Conservation (phyloP, 2,888 invertebrate species). For the Spatulosminthurus flaviceps region DNA sequence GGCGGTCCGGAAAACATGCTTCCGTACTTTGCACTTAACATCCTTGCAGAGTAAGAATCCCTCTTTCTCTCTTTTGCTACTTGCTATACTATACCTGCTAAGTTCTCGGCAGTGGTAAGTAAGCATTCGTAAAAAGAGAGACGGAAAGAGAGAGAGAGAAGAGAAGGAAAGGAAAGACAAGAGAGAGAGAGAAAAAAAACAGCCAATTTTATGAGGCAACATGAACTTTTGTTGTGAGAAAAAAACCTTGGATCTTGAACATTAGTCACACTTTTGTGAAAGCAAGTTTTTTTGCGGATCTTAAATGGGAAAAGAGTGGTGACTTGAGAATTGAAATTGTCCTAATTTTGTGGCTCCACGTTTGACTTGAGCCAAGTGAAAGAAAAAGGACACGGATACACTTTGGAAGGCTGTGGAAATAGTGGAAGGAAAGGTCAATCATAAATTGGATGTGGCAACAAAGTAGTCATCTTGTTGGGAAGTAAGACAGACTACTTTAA, state of each 20-base stretch:
- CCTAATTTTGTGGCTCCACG: slow-evolving; percentile 36
- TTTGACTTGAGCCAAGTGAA: neutral
- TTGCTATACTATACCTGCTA: neutral
- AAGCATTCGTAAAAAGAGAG: neutral
- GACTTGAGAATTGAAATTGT: slow-evolving; percentile 37
- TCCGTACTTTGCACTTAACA: slow-evolving; percentile 39
- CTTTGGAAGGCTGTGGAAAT: neutral
- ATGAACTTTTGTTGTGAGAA: slow-evolving; percentile 38
- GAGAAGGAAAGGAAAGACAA: neutral
- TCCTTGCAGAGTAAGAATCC: neutral
- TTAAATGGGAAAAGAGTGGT: slow-evolving; percentile 28
- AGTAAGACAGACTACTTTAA: no score
- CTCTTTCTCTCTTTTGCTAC: neutral
- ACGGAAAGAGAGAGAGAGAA: neutral
- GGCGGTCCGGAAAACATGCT: slow-evolving; percentile 32
- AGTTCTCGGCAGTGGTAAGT: neutral
- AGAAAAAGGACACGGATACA: neutral
- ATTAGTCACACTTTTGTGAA: slow-evolving; percentile 26
- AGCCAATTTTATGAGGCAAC: slow-evolving; percentile 31
- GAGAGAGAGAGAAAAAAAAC: neutral
- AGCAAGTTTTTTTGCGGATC: neutral
- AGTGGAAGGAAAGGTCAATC: slow-evolving; percentile 36
- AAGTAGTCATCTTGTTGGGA: neutral
- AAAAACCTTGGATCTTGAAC: slow-evolving; percentile 32
- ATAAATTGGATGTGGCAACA: slow-evolving; percentile 34